Conservation (phyloP, 2,797 vertebrate species). For the Siniperca undulata region DNA sequence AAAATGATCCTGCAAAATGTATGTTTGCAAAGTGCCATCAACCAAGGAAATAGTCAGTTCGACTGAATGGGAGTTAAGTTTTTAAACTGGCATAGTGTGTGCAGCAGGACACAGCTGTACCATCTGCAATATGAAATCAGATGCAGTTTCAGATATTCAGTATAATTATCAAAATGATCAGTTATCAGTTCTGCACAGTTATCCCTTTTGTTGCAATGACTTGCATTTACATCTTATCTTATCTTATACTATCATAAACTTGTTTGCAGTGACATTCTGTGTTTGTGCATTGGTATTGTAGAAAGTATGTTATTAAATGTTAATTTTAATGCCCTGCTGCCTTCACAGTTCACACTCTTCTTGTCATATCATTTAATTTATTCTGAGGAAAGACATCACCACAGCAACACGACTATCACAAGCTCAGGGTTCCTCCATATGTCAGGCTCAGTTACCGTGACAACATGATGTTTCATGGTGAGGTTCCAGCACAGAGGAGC, state of each 20-base stretch:
- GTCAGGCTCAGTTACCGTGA: slow-evolving; percentile 67
- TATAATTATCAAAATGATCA: not conserved
- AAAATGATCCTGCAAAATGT: not conserved
- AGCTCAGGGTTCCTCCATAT: slow-evolving; percentile 54
- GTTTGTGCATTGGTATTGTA: not conserved
- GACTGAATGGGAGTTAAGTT: slow-evolving; percentile 2
- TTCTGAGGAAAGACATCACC: slow-evolving; percentile 41
- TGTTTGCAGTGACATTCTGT: slow-evolving; percentile 8
- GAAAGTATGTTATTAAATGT: not conserved
- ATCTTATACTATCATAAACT: not conserved
- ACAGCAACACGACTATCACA: slow-evolving; percentile 54
- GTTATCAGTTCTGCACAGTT: not conserved
- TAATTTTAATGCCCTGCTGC: slow-evolving; percentile 19
- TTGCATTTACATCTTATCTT: not conserved
- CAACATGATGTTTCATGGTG: slow-evolving; percentile 52
- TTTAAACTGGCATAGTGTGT: not conserved
- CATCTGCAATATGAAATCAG: slow-evolving; percentile 5
- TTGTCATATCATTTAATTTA: slow-evolving; percentile 21
- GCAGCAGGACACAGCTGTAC: slow-evolving; percentile 1
- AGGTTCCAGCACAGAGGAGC: slow-evolving; percentile 65
- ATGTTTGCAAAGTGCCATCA: slow-evolving; percentile 5
- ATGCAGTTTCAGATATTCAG: not conserved
- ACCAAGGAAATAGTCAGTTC: slow-evolving; percentile 16
- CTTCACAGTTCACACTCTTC: slow-evolving; percentile 21
- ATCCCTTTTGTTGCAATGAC: not conserved